phyloP scores from a whole-genome alignment of 1,140 invertebrate genomes.

The Lucilia cuprina region DNA sequence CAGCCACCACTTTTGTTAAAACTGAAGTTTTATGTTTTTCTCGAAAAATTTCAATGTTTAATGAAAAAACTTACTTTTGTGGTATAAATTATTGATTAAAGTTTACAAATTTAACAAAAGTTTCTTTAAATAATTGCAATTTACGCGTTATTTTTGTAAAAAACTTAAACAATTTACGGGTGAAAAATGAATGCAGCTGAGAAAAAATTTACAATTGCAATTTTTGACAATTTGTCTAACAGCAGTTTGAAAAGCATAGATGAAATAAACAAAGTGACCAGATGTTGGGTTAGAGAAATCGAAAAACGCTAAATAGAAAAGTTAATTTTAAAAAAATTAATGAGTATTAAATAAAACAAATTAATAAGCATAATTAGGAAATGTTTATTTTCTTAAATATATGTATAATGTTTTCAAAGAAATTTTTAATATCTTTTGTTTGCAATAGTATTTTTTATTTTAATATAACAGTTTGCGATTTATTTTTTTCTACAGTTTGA shows the following conservation, averaged over 20 bases:
- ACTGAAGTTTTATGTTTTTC: background rate
- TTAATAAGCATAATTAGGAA: no score
- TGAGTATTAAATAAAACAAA: no score
- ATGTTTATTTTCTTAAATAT: no score
- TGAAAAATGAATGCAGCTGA: conserved; percentile 1
- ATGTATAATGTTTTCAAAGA: no score
- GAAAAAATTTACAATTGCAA: background rate
- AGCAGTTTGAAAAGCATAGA: background rate
- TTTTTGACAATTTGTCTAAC: background rate
- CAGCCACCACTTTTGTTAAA: conserved; percentile 10
- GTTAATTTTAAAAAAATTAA: background rate
- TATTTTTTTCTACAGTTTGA: no score
- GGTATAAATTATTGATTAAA: background rate
- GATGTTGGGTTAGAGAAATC: background rate
- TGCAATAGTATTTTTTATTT: no score
- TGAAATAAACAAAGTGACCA: background rate
- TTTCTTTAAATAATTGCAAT: background rate
- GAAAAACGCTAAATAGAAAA: background rate
- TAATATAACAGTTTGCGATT: no score
- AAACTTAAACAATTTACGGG: conserved; percentile 4
- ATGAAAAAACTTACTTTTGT: background rate
- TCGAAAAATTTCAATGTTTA: background rate
- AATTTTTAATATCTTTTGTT: no score
- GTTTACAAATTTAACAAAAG: background rate
- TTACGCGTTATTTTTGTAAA: background rate